Conservation (phyloP, 2,797 vertebrate species). For the Argentina silus region DNA sequence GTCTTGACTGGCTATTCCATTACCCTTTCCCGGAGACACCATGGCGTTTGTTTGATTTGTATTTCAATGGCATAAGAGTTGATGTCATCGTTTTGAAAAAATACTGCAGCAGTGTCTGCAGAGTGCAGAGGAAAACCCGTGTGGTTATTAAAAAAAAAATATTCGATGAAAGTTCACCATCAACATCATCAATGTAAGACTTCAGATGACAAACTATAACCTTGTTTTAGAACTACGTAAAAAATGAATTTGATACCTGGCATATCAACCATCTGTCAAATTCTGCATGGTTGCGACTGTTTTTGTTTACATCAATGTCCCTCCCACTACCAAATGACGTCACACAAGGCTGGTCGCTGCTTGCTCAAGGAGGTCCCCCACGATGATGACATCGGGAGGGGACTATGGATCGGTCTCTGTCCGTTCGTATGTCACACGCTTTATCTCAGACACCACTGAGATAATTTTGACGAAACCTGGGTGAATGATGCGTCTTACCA, state of each 20-base stretch:
- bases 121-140: neutral
- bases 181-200: no score
- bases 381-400: no score
- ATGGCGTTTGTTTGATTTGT: neutral
- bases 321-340: constrained; percentile 35
- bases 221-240: no score
- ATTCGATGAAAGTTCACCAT: neutral
- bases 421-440: no score
- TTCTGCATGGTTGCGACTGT: constrained; percentile 24
- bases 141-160: neutral
- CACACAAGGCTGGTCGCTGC: neutral
- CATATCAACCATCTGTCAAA: neutral
- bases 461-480: no score
- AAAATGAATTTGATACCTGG: no score
- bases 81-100: constrained; percentile 77
- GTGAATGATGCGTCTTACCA: no score
- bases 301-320: constrained; percentile 42
- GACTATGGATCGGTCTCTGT: no score
- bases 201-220: no score
- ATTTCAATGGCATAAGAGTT: constrained; percentile 50
- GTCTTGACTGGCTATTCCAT: no score
- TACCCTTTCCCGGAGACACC: neutral
- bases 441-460: no score
- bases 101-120: constrained; percentile 67
- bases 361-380: no score